A percentile compares a stretch with the other conserved stretches of the same genome.
Evolutionary conservation across 2,113 vertebrate genomes (phyloP).

Genomic region (Forbesichthys agassizii): DNA sequence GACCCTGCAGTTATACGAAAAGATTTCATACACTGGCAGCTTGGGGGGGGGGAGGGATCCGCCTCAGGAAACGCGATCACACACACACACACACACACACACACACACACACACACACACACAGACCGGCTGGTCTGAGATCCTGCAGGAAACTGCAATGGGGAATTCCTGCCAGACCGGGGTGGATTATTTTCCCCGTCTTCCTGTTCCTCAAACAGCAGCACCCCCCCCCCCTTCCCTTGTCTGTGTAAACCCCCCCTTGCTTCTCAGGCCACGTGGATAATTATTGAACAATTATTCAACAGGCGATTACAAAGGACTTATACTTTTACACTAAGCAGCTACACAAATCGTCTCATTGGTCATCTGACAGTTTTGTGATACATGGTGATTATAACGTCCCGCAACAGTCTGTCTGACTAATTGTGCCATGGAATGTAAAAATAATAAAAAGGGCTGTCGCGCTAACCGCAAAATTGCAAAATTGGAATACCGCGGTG

Average conservation of each 20-base stretch:
- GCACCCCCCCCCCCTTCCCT: slow-evolving; percentile 19
- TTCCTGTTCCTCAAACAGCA: slow-evolving; percentile 56
- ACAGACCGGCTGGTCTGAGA: slow-evolving; percentile 55
- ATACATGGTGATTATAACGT: no score
- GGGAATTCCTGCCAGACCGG: slow-evolving; percentile 70
- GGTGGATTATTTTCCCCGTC: slow-evolving; percentile 67
- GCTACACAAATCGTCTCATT: no score
- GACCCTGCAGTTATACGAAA: slow-evolving; percentile 74
- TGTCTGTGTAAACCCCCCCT: slow-evolving; percentile 35
- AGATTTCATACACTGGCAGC: slow-evolving; percentile 64
- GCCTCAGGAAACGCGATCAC: slow-evolving; percentile 53
- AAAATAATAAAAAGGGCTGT: no score
- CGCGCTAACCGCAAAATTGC: no score
- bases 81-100: slow-evolving; percentile 14
- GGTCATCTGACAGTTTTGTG: no score
- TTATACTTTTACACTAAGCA: not conserved
- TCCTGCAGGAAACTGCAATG: slow-evolving; percentile 68
- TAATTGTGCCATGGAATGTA: no score
- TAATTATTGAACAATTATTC: slow-evolving; percentile 36
- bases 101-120: slow-evolving; percentile 21
- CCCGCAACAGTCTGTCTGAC: no score
- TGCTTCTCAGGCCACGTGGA: slow-evolving; percentile 31
- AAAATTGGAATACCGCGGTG: no score
- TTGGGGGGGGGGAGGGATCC: slow-evolving; percentile 49
- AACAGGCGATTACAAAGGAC: slow-evolving; percentile 6